phyloP scores from a whole-genome alignment of 2,888 invertebrate genomes.

The Dryobotodes eremita region DNA sequence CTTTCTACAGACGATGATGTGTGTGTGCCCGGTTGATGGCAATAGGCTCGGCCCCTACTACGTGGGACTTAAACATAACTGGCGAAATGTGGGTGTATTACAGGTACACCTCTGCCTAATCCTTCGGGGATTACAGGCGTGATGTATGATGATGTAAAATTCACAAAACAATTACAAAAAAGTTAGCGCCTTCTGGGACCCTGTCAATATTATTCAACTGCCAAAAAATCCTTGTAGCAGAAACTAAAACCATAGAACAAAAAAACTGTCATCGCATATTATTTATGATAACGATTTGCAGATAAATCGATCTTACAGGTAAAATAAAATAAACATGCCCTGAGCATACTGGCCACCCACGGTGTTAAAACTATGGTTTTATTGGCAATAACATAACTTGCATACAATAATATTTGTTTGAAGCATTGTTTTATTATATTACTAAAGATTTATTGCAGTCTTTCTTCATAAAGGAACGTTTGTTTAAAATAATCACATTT shows the following conservation, averaged over 20 bases:
- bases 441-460: background rate
- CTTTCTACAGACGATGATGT: background rate
- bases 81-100: too few relatives aligned
- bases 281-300: slow-evolving; percentile 4
- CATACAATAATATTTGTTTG: slow-evolving; percentile 1
- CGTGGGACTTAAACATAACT: too few relatives aligned
- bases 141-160: background rate
- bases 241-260: background rate
- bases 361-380: slow-evolving; percentile 28
- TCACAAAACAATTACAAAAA: background rate
- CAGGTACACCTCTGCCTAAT: too few relatives aligned
- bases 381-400: slow-evolving; percentile 12
- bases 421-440: slow-evolving; percentile 12
- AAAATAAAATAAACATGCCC: slow-evolving; percentile 17
- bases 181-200: too few relatives aligned
- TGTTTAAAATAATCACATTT: background rate
- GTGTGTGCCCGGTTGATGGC: too few relatives aligned
- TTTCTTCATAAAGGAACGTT: background rate
- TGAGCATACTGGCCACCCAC: slow-evolving; percentile 43
- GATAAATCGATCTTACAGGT: slow-evolving; percentile 13
- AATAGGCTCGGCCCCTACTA: too few relatives aligned
- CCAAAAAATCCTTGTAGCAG: background rate
- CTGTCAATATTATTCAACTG: background rate
- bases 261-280: background rate
- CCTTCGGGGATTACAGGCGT: background rate